phyloP scores from a whole-genome alignment of 2,888 invertebrate species.

The Eurytoma adleriae region DNA sequence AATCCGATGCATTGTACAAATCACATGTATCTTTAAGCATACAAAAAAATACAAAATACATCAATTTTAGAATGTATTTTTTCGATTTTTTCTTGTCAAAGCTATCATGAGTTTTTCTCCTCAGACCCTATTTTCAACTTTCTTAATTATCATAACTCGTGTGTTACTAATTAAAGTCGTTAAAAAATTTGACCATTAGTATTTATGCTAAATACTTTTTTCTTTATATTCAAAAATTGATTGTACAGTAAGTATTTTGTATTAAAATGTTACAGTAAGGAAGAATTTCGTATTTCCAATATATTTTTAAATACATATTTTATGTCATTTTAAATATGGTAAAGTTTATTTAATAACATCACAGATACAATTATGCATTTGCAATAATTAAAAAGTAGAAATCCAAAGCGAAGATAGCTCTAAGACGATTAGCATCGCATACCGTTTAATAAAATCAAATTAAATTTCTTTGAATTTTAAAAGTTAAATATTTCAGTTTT shows the following conservation, averaged over 20 bases:
- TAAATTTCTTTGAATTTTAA: background rate
- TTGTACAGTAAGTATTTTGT: conserved; percentile 46
- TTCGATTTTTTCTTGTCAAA: conserved; percentile 27
- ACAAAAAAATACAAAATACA: conserved; percentile 55
- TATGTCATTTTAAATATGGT: conserved; percentile 69
- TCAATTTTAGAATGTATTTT: conserved; percentile 46
- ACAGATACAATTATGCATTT: conserved; percentile 75
- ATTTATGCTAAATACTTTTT: conserved; percentile 32
- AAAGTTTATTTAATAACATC: conserved; percentile 75
- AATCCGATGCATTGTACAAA: conserved; percentile 44
- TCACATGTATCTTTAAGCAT: conserved; percentile 48
- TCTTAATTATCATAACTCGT: conserved; percentile 38
- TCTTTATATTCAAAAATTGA: conserved; percentile 48
- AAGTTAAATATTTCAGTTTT: background rate
- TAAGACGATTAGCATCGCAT: conserved; percentile 51
- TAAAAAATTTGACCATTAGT: conserved; percentile 35
- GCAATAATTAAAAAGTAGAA: conserved; percentile 61
- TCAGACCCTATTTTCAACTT: conserved; percentile 26
- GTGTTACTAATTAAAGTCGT: conserved; percentile 28
- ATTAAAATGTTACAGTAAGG: conserved; percentile 49
- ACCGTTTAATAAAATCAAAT: background rate
- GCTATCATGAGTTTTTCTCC: conserved; percentile 6
- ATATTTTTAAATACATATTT: conserved; percentile 51
- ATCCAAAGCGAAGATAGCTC: conserved; percentile 55
- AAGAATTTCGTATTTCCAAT: conserved; percentile 48